Evolutionary conservation across 2,888 invertebrate species (phyloP).

Genomic region (Siphlonurus alternatus): DNA sequence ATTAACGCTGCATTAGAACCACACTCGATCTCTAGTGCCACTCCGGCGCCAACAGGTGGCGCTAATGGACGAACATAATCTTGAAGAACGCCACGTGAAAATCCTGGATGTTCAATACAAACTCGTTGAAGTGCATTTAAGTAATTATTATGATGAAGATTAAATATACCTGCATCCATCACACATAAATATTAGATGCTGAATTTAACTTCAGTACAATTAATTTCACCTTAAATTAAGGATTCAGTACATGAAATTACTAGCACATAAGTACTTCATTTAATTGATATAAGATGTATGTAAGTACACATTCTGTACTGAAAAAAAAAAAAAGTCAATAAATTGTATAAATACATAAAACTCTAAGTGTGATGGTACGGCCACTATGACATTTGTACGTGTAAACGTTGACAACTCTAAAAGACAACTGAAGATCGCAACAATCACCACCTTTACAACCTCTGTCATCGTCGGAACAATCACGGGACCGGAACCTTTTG

Average conservation of each 20-base stretch:
- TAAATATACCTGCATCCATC: not conserved
- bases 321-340: too few relatives aligned
- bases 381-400: too few relatives aligned
- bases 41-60: not conserved
- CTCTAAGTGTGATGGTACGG: too few relatives aligned
- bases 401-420: not conserved
- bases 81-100: constrained; percentile 2
- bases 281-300: too few relatives aligned
- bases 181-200: too few relatives aligned
- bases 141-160: not conserved
- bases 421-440: not conserved
- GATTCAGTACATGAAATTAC: too few relatives aligned
- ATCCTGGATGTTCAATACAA: not conserved
- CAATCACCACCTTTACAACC: not conserved
- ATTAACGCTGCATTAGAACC: not conserved
- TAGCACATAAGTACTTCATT: too few relatives aligned
- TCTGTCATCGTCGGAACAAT: not conserved
- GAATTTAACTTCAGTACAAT: too few relatives aligned
- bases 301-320: too few relatives aligned
- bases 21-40: constrained; percentile 4
- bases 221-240: too few relatives aligned
- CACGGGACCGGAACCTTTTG: not conserved
- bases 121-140: not conserved
- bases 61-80: constrained; percentile 4
- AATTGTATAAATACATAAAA: too few relatives aligned